These are phyloP conservation scores for Mesocricetus auratus DNA, from an alignment of 2,113 vertebrate species.

Conservation along the genomic window DNA sequence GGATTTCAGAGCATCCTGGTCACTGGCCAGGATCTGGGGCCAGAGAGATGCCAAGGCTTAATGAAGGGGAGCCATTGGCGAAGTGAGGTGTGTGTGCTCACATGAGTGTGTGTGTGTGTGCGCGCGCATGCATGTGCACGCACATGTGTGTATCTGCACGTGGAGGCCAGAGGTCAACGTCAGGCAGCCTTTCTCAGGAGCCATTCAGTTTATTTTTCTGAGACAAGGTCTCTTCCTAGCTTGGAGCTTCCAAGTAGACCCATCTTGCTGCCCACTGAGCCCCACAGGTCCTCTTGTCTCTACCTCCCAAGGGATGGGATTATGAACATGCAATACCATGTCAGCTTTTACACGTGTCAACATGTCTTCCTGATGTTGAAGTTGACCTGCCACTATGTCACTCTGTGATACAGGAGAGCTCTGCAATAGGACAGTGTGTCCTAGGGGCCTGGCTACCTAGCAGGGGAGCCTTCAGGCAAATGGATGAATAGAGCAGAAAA, in stretches of 20 bases:
- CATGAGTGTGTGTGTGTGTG: not conserved
- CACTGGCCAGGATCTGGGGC: not conserved
- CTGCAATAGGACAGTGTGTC: not conserved
- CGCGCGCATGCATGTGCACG: not conserved
- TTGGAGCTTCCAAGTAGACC: fast-evolving
- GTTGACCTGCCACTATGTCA: fast-evolving
- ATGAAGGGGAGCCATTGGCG: not conserved
- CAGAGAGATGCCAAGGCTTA: not conserved
- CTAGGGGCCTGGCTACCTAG: not conserved
- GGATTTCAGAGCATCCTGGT: not conserved
- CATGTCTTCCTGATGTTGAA: fast-evolving
- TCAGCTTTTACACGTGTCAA: not conserved
- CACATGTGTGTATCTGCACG: not conserved
- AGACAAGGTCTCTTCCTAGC: not conserved
- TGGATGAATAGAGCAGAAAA: too few species aligned
- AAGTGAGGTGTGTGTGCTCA: not conserved
- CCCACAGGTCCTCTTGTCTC: not conserved
- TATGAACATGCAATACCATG: not conserved
- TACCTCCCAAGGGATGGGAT: not conserved
- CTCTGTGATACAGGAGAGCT: not conserved
- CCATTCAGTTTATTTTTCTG: not conserved
- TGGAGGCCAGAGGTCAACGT: not conserved
- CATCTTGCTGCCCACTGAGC: fast-evolving
- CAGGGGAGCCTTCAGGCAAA: not conserved
- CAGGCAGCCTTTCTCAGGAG: not conserved